Conservation (phyloP, 53 echinoderm and acorn worm genomes). For the Arbacia lixula region DNA sequence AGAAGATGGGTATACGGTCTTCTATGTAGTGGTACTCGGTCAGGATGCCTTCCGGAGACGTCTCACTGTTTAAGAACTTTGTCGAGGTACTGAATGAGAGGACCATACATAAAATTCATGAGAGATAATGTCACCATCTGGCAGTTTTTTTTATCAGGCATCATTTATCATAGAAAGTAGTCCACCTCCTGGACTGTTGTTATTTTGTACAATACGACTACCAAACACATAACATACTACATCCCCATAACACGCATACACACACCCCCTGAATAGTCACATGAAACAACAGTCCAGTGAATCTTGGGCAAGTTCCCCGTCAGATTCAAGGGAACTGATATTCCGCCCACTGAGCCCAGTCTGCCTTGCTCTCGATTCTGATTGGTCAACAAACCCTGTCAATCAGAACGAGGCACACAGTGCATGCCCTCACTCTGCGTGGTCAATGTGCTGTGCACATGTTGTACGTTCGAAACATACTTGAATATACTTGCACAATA, state of each 20-base stretch:
- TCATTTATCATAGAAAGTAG: too few relatives aligned
- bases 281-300: neutral
- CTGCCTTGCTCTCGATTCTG: neutral
- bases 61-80: conserved; percentile 5
- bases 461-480: too few relatives aligned
- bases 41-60: conserved; percentile 10
- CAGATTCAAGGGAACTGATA: conserved; percentile 8
- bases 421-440: too few relatives aligned
- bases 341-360: neutral
- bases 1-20: conserved; percentile 21
- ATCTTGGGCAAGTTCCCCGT: conserved; percentile 8
- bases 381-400: too few relatives aligned
- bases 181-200: too few relatives aligned
- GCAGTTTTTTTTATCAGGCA: too few relatives aligned
- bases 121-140: neutral
- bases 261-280: neutral
- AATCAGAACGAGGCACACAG: too few relatives aligned
- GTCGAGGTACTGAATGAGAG: conserved; percentile 8
- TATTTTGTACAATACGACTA: too few relatives aligned
- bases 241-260: neutral
- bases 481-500: too few relatives aligned
- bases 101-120: neutral
- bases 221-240: too few relatives aligned
- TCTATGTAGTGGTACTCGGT: conserved; percentile 41
- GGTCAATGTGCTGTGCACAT: too few relatives aligned